Percentiles rank a stretch among this genome's conserved stretches.
phyloP scores from a whole-genome alignment of 2,888 invertebrate species.

The Hydrotaea cyrtoneurina region DNA sequence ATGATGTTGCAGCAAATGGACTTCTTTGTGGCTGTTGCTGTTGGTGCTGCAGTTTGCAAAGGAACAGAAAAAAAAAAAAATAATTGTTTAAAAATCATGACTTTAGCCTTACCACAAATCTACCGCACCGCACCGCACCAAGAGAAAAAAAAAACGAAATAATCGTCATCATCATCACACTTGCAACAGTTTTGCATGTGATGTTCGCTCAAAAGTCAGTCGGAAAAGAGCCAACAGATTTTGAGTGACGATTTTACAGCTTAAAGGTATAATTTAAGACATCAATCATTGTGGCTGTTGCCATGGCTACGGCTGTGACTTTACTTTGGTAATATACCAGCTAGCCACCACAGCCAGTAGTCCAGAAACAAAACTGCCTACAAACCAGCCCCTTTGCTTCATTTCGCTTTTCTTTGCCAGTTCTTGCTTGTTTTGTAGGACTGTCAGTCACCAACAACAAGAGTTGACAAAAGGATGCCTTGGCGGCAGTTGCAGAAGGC shows the following conservation, averaged over 20 bases:
- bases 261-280: conserved; percentile 58
- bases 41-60: conserved; percentile 15
- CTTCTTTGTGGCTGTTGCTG: not conserved
- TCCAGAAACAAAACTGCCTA: not conserved
- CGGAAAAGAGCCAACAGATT: not conserved
- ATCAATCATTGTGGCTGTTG: conserved; percentile 48
- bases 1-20: conserved; percentile 20
- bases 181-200: conserved; percentile 36
- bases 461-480: conserved; percentile 40
- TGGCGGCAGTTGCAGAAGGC: conserved; percentile 14
- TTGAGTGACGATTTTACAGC: conserved; percentile 61
- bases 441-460: conserved; percentile 49
- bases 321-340: too few relatives aligned
- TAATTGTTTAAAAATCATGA: conserved; percentile 63
- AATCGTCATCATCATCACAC: conserved; percentile 22
- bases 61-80: conserved; percentile 22
- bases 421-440: not conserved
- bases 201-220: not conserved
- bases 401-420: not conserved
- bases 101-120: conserved; percentile 35
- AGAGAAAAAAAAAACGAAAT: conserved; percentile 39
- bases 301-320: not conserved
- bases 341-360: not conserved
- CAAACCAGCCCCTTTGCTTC: not conserved
- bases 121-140: not conserved